These are phyloP conservation scores for Setipinna tenuifilis DNA, from an alignment of 2,797 vertebrate species.

Conservation along the genomic window DNA sequence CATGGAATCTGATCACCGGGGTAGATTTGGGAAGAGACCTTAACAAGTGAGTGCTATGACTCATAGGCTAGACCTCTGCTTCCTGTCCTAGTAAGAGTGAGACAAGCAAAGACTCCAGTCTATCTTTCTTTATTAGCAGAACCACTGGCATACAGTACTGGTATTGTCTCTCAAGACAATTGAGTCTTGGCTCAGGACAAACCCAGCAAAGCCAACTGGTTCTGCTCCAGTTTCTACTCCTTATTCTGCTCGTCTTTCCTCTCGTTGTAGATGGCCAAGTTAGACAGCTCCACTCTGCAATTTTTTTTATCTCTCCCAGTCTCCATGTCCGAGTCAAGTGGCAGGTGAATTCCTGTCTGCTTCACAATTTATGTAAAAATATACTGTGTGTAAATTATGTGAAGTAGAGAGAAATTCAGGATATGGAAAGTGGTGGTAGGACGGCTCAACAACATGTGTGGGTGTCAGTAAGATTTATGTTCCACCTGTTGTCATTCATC, in stretches of 20 bases:
- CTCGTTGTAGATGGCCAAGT: not conserved
- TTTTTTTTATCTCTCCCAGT: not conserved
- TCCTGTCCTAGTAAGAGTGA: not conserved
- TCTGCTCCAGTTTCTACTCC: not conserved
- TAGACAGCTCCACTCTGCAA: not conserved
- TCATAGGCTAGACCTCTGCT: not conserved
- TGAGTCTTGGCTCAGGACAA: slow-evolving; percentile 2
- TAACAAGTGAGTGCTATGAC: not conserved
- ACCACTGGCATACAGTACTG: not conserved
- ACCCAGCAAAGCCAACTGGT: not conserved
- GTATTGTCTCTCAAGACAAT: not conserved
- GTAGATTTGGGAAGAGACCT: not conserved
- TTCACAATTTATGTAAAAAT: too few species aligned
- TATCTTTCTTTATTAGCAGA: not conserved
- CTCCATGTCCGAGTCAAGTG: not conserved
- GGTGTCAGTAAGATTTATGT: not conserved
- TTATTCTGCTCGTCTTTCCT: not conserved
- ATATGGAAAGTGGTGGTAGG: not conserved
- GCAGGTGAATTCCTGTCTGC: not conserved
- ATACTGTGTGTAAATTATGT: not conserved
- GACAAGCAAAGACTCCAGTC: not conserved
- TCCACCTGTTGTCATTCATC: slow-evolving; percentile 16
- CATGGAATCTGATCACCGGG: not conserved
- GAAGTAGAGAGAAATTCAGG: not conserved
- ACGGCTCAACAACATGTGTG: not conserved